Evolutionary conservation across 1,140 invertebrate species (phyloP), one percentile per base, ranked within the genome.

Genomic region (Phenacoccus solenopsis): DNA sequence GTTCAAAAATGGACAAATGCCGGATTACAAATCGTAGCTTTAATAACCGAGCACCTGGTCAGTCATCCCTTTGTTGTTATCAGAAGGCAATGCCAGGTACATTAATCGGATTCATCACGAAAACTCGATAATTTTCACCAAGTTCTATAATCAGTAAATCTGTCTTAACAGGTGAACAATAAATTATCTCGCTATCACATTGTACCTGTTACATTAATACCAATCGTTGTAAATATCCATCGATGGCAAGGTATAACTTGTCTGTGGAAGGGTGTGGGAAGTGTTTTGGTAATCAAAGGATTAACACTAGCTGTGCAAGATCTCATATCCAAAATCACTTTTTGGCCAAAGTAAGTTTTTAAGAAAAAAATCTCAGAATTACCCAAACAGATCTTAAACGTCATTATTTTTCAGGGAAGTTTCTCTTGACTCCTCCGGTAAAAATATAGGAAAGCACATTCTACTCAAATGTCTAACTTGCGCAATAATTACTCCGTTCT

Each of bases 211-310:
- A 91, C 91, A 10, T 79, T 98, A 28, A 77, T 95, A 72, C 91
- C 91, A 35, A 87, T 91, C 16, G 86, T 96, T 24, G 81, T 88
- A 32, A 86, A 90, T 75, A 79, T 97, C 30, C 90, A 94, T 79
- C 84, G 88, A 75, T 82, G 88, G 49, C 94, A 96, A 82, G 92
- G 94, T 30, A 78, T 94, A 49, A 87, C 87, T 24, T 90, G 91
- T 1, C 80, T 97, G 68, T 98, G 93, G 93, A 98, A 98, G 80
- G 94, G 95, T 12, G 83, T 97, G 28, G 92, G 93, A 10, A 94
- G 93, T 64, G 87, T 88, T 56, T 84, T 96, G 70, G 83, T 96
- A 49, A 87, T 96, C 0, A 85, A 89, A 76, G 94, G 94, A n/a
- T 85, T 96, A 76, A 86, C 88, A 12, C 78, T 96, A 74, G 92